A percentile compares a stretch with the other conserved stretches of the same genome.
Conservation (phyloP, 2,797 vertebrate species). For the Cynodonichthys magdalenae region DNA sequence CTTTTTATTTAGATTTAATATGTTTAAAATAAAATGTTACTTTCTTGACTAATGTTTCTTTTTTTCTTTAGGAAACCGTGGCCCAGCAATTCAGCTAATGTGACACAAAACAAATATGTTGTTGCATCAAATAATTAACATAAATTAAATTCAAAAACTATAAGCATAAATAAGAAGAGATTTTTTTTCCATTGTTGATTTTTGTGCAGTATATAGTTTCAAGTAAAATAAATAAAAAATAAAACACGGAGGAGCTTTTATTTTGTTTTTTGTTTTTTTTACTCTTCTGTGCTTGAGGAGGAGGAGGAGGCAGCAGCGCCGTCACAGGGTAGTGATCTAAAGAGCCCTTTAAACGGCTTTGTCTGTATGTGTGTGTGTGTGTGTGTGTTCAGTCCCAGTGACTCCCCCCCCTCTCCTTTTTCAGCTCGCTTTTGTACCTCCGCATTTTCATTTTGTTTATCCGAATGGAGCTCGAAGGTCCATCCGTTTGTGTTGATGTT, state of each 20-base stretch:
- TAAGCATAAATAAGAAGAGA: too few species aligned
- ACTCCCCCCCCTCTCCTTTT: constrained; percentile 34
- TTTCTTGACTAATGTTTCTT: not conserved
- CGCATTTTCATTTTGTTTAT: constrained; percentile 39
- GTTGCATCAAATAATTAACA: too few species aligned
- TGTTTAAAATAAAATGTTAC: too few species aligned
- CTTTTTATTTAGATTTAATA: too few species aligned
- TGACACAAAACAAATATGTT: not conserved
- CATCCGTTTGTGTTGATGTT: constrained; percentile 13
- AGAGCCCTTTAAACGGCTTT: constrained; percentile 77
- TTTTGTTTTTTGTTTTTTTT: constrained; percentile 25
- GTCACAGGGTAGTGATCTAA: constrained; percentile 92
- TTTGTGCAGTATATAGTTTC: not conserved
- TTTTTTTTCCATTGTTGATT: too few species aligned
- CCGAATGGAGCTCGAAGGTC: constrained; percentile 12
- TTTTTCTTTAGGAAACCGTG: too few species aligned
- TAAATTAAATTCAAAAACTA: not conserved
- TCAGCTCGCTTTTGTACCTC: constrained; percentile 41
- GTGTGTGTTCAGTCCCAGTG: constrained; percentile 6
- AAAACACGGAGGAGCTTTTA: constrained; percentile 27
- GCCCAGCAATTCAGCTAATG: too few species aligned
- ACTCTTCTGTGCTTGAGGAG: constrained; percentile 40
- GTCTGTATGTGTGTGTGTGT: constrained; percentile 48
- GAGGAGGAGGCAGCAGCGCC: constrained; percentile 85
- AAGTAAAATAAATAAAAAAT: not conserved